Evolutionary conservation across 2,113 vertebrate genomes (phyloP).

Genomic region (Protobothrops flavoviridis): DNA sequence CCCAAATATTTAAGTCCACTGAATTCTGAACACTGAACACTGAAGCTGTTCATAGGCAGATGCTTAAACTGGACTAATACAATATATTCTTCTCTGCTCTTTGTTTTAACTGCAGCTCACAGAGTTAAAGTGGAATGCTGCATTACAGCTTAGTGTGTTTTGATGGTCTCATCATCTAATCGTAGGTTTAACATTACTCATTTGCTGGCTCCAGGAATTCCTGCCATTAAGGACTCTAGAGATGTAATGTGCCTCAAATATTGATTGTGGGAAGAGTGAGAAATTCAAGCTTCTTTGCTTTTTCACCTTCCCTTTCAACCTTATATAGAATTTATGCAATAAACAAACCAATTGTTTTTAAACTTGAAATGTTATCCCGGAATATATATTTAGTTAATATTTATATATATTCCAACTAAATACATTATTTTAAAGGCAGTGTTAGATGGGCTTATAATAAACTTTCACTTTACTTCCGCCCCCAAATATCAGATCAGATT

Average conservation of each 20-base stretch:
- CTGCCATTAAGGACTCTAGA: conserved; percentile 91
- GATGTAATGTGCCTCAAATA: conserved; percentile 95
- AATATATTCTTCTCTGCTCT: conserved; percentile 65
- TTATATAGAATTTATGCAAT: conserved; percentile 62
- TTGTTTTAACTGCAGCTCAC: conserved; percentile 77
- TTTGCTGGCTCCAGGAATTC: conserved; percentile 88
- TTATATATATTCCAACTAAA: background rate
- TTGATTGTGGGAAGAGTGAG: conserved; percentile 88
- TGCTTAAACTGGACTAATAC: conserved; percentile 37
- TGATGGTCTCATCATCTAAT: conserved; percentile 84
- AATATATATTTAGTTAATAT: background rate
- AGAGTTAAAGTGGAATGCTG: conserved; percentile 71
- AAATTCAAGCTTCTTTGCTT: conserved; percentile 81
- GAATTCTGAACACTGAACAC: conserved; percentile 16
- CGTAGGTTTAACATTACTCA: conserved; percentile 93
- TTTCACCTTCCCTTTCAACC: conserved; percentile 64
- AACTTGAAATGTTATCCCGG: conserved; percentile 24
- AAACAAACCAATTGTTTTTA: conserved; percentile 67
- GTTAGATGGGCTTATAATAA: background rate
- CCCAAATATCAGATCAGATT: background rate
- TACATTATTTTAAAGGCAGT: background rate
- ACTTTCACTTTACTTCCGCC: conserved; percentile 6
- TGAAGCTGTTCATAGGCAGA: conserved; percentile 64
- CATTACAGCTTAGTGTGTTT: conserved; percentile 77
- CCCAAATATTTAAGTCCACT: conserved; percentile 55